A percentile compares a stretch with the other conserved stretches of the same genome.
phyloP scores from a whole-genome alignment of 2,113 vertebrate genomes.

The Bettongia penicillata region DNA sequence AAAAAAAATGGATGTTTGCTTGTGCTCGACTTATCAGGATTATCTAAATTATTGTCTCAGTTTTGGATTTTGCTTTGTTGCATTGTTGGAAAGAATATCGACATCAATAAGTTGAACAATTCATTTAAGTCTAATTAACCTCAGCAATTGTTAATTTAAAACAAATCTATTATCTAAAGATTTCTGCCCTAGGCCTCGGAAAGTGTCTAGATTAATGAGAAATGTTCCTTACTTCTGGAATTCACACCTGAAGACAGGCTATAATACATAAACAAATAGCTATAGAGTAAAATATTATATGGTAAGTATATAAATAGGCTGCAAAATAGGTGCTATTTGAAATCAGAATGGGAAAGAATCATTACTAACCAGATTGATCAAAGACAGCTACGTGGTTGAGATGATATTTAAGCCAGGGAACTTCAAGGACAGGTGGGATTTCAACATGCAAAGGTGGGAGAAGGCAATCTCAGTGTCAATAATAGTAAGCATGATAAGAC shows the following conservation, averaged over 20 bases:
- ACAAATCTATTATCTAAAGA: not conserved
- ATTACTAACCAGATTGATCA: not conserved
- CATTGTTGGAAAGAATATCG: not conserved
- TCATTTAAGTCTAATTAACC: not conserved
- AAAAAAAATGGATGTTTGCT: not conserved
- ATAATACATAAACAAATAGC: not conserved
- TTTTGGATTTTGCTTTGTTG: not conserved
- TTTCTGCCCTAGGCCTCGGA: not conserved
- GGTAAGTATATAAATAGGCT: not conserved
- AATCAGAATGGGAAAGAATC: not conserved
- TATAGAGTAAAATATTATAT: not conserved
- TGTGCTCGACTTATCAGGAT: not conserved
- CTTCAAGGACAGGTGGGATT: not conserved
- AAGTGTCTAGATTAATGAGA: not conserved
- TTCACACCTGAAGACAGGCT: not conserved
- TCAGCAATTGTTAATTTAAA: not conserved
- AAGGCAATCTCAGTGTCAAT: not conserved
- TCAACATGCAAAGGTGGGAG: not conserved
- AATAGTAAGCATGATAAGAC: not conserved
- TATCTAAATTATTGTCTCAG: not conserved
- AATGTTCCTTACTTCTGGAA: not conserved
- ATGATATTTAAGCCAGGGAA: not conserved
- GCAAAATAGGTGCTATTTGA: not conserved
- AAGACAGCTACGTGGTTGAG: not conserved
- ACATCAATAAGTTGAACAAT: too few relatives aligned